Evolutionary conservation across 2,888 invertebrate genomes (phyloP).

Genomic region (Ashinkailepas kermadecensis): DNA sequence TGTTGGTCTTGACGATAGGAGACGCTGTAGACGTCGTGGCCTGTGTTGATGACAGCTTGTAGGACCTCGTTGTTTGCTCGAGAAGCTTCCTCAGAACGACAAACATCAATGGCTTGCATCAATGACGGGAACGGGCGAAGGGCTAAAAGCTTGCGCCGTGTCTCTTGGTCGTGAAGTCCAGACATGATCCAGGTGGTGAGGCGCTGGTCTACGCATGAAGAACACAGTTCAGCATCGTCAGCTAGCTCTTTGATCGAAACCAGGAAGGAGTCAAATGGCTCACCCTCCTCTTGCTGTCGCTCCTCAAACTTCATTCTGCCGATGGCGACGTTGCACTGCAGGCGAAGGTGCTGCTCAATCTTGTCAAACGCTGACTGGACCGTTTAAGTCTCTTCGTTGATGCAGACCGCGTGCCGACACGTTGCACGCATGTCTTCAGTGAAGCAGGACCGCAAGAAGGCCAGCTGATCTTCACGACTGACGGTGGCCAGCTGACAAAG

Average conservation of each 20-base stretch:
- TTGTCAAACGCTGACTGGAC: too few relatives aligned
- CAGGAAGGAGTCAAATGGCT: neutral
- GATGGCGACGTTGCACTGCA: too few relatives aligned
- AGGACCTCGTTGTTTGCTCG: neutral
- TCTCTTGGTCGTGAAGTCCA: neutral
- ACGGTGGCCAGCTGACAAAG: neutral
- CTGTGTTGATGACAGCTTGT: neutral
- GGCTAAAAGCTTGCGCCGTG: neutral
- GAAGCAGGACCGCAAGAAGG: too few relatives aligned
- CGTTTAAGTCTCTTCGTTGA: too few relatives aligned
- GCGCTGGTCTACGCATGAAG: neutral
- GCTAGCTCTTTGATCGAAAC: neutral
- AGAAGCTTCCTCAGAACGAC: neutral
- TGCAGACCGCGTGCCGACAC: too few relatives aligned
- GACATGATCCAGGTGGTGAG: neutral
- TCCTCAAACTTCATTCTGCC: neutral
- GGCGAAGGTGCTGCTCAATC: too few relatives aligned
- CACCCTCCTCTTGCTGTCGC: neutral
- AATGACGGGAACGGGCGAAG: neutral
- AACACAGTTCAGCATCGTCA: conserved; percentile 1
- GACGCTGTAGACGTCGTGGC: neutral
- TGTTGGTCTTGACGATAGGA: neutral
- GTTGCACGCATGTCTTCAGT: too few relatives aligned
- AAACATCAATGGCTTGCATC: neutral
- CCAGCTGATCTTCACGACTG: too few relatives aligned